Percentiles rank a stretch among this genome's conserved stretches.
phyloP scores from a whole-genome alignment of 2,113 vertebrate genomes.

The Paralichthys olivaceus region DNA sequence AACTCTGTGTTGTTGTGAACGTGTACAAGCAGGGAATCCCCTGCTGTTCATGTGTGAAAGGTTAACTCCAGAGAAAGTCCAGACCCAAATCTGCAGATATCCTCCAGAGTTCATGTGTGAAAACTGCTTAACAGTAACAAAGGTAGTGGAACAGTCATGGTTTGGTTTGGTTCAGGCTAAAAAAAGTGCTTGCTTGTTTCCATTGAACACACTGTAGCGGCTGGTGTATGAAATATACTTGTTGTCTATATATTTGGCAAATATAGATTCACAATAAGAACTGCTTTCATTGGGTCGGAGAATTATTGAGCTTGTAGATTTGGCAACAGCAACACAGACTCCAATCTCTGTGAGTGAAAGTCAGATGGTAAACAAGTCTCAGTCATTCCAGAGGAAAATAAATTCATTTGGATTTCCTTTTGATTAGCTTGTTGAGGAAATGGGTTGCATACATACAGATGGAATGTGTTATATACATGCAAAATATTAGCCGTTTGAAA shows the following conservation, averaged over 20 bases:
- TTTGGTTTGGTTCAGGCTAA: too few species aligned
- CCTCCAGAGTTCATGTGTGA: background rate
- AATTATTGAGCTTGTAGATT: constrained; percentile 56
- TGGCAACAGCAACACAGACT: constrained; percentile 39
- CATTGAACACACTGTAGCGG: background rate
- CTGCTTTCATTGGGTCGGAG: constrained; percentile 39
- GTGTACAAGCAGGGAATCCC: too few species aligned
- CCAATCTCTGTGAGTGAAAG: constrained; percentile 48
- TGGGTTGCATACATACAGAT: constrained; percentile 26
- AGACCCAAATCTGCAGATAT: too few species aligned
- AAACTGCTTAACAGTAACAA: background rate
- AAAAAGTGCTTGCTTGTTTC: background rate
- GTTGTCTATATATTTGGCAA: constrained; percentile 35
- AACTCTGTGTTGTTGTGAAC: too few species aligned
- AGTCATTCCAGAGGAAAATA: constrained; percentile 41
- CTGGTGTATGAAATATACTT: constrained; percentile 7
- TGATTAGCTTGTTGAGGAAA: constrained; percentile 50
- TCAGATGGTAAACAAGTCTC: constrained; percentile 48
- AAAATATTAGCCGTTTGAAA: constrained; percentile 55
- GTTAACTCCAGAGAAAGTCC: too few species aligned
- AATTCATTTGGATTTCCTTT: constrained; percentile 58
- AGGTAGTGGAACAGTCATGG: too few species aligned
- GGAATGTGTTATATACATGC: constrained; percentile 45
- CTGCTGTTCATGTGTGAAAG: too few species aligned
- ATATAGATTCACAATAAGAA: constrained; percentile 49